Conservation (phyloP, 2,797 vertebrate genomes). For the Benthosema pterotum region DNA sequence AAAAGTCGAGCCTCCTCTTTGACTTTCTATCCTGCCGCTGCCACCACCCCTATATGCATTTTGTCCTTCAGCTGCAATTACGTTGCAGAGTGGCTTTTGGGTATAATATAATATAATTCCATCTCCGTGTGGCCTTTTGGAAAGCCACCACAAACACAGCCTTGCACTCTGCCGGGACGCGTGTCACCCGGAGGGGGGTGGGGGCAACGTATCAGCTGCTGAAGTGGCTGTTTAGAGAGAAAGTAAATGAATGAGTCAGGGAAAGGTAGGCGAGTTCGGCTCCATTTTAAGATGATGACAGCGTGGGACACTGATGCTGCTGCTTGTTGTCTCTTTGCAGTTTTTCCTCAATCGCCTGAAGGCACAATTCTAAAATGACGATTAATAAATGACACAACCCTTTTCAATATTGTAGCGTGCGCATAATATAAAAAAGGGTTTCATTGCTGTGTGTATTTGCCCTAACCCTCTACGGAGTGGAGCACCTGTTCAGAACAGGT, state of each 20-base stretch:
- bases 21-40: slow-evolving; percentile 6
- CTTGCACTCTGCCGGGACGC: slow-evolving; percentile 55
- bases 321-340: neutral
- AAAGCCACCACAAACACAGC: slow-evolving; percentile 55
- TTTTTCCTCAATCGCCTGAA: neutral
- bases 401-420: neutral
- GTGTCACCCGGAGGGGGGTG: slow-evolving; percentile 47
- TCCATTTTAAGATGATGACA: slow-evolving; percentile 41
- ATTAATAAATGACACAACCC: neutral
- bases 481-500: neutral
- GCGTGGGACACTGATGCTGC: slow-evolving; percentile 47
- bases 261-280: slow-evolving; percentile 56
- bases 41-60: slow-evolving; percentile 3
- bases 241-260: slow-evolving; percentile 62
- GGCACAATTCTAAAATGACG: neutral
- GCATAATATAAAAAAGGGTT: no score
- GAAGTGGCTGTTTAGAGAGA: slow-evolving; percentile 69
- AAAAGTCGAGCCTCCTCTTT: slow-evolving; percentile 29
- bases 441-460: no score
- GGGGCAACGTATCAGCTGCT: slow-evolving; percentile 60
- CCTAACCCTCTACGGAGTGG: neutral
- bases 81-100: slow-evolving; percentile 48
- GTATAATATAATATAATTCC: slow-evolving; percentile 49
- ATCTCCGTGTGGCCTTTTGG: slow-evolving; percentile 41
- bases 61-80: slow-evolving; percentile 51